Conservation (phyloP, 2,888 invertebrate genomes). For the Sylvicola cinctus region DNA sequence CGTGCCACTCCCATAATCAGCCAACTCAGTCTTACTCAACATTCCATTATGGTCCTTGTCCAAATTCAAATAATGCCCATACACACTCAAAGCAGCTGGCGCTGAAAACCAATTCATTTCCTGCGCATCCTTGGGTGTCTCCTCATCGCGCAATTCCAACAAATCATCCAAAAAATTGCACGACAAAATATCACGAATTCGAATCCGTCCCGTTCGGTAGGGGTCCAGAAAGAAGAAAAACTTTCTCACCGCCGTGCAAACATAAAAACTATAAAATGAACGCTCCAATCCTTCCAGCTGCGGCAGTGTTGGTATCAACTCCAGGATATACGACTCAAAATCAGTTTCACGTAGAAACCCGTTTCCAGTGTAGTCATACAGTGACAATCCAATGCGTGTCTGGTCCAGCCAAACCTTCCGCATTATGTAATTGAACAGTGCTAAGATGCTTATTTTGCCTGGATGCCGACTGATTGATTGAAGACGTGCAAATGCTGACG, state of each 20-base stretch:
- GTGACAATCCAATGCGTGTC: slow-evolving; percentile 77
- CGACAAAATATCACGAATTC: slow-evolving; percentile 79
- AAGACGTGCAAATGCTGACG: slow-evolving; percentile 70
- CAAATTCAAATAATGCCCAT: slow-evolving; percentile 82
- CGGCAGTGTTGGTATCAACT: slow-evolving; percentile 77
- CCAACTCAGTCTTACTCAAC: slow-evolving; percentile 77
- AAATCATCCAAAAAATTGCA: slow-evolving; percentile 85
- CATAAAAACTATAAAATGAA: slow-evolving; percentile 88
- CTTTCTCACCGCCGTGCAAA: slow-evolving; percentile 87
- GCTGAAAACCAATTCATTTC: slow-evolving; percentile 87
- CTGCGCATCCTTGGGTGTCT: slow-evolving; percentile 60
- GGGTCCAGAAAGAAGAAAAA: slow-evolving; percentile 93
- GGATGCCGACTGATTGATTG: slow-evolving; percentile 62
- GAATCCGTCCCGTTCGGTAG: slow-evolving; percentile 63
- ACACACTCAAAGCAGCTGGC: slow-evolving; percentile 70
- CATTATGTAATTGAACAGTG: slow-evolving; percentile 90
- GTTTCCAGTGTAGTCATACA: slow-evolving; percentile 85
- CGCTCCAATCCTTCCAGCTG: slow-evolving; percentile 79
- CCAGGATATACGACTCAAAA: slow-evolving; percentile 84
- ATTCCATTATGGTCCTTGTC: slow-evolving; percentile 92
- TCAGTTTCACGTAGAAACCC: slow-evolving; percentile 76
- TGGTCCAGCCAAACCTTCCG: slow-evolving; percentile 88
- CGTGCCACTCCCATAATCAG: slow-evolving; percentile 78
- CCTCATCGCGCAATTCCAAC: slow-evolving; percentile 64
- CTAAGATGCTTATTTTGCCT: slow-evolving; percentile 70